Conservation (phyloP, 2,888 invertebrate species). For the Agrilus cyanescens region DNA sequence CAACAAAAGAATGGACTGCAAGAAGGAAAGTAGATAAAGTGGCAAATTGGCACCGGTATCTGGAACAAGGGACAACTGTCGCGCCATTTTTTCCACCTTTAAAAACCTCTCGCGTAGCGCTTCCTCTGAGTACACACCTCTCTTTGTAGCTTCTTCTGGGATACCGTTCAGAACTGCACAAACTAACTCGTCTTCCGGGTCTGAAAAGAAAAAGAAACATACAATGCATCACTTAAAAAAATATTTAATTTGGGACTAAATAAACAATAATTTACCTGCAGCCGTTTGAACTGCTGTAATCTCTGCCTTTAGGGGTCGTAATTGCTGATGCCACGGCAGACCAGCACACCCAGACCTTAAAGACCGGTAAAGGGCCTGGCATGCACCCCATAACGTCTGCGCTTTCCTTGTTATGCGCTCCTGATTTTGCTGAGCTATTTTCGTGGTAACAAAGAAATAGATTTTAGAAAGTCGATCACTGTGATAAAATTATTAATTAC, state of each 20-base stretch:
- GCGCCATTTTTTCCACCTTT: conserved; percentile 67
- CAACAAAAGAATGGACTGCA: conserved; percentile 77
- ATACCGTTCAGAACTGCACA: conserved; percentile 64
- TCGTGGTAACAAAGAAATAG: conserved; percentile 18
- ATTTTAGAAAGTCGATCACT: too few relatives aligned
- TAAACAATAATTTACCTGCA: conserved; percentile 50
- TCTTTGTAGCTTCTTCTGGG: conserved; percentile 59
- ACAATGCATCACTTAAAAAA: not conserved
- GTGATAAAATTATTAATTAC: too few relatives aligned
- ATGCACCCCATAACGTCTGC: conserved; percentile 89
- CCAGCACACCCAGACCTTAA: conserved; percentile 52
- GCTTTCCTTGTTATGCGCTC: conserved; percentile 32
- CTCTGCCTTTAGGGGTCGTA: conserved; percentile 54
- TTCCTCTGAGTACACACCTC: conserved; percentile 83
- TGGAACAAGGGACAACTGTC: conserved; percentile 76
- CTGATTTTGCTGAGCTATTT: conserved; percentile 48
- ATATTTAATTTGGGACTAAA: not conserved
- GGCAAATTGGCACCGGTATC: conserved; percentile 78
- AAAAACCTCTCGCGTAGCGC: conserved; percentile 75
- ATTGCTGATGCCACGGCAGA: conserved; percentile 42
- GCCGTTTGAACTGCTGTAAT: conserved; percentile 62
- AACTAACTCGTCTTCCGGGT: conserved; percentile 69
- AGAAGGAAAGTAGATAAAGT: conserved; percentile 72
- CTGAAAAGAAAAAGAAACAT: conserved; percentile 29
- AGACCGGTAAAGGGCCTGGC: conserved; percentile 72